phyloP scores from a whole-genome alignment of 2,888 invertebrate species.

The Tupiocoris notatus region DNA sequence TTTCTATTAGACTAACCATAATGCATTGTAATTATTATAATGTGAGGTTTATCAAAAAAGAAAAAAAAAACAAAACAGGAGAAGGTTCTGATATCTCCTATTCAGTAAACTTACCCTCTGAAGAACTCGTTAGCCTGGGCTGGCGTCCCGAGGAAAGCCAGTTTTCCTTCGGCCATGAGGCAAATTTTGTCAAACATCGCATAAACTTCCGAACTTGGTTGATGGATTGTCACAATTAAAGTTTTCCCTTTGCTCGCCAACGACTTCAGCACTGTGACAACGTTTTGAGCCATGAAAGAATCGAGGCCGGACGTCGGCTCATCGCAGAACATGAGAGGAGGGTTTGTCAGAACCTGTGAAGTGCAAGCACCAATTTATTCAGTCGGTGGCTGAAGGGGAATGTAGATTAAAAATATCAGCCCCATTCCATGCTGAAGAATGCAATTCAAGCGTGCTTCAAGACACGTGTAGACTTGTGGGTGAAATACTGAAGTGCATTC shows the following conservation, averaged over 20 bases:
- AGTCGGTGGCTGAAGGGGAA: no score
- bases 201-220: constrained; percentile 89
- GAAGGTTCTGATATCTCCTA: no score
- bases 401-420: no score
- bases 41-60: no score
- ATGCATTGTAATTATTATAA: not conserved
- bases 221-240: constrained; percentile 89
- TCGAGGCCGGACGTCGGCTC: constrained; percentile 97
- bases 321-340: constrained; percentile 92
- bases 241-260: constrained; percentile 70
- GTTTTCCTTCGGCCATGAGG: constrained; percentile 87
- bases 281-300: constrained; percentile 94
- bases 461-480: no score
- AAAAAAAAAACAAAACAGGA: no score
- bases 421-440: no score
- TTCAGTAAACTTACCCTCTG: constrained; percentile 65
- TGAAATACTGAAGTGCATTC: no score
- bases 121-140: constrained; percentile 78
- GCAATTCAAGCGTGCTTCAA: no score
- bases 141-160: constrained; percentile 82
- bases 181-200: constrained; percentile 85
- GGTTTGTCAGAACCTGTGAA: constrained; percentile 78
- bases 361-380: no score
- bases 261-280: constrained; percentile 67
- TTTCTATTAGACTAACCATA: no score